These are phyloP conservation scores for Hylaeus volcanicus DNA, from an alignment of 1,140 invertebrate species.

Conservation along the genomic window DNA sequence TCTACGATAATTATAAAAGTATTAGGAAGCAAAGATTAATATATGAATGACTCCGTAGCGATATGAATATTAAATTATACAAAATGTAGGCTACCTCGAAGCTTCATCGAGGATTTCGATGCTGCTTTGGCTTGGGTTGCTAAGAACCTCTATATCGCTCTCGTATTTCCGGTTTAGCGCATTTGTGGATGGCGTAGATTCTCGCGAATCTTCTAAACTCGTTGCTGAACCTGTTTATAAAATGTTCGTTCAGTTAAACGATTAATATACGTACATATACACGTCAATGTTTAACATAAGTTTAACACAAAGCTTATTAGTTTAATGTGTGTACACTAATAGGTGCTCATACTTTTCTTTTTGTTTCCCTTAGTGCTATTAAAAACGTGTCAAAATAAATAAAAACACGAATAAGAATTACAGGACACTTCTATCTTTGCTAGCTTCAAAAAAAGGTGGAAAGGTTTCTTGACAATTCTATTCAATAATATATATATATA, in stretches of 20 bases:
- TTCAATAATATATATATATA: too few species aligned
- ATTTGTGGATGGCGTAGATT: slow-evolving; percentile 78
- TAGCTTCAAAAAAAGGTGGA: not conserved
- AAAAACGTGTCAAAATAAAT: not conserved
- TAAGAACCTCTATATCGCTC: slow-evolving; percentile 85
- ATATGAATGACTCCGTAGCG: not conserved
- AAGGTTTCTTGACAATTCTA: too few species aligned
- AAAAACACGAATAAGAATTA: too few species aligned
- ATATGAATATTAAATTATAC: not conserved
- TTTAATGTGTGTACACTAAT: not conserved
- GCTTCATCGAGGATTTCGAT: slow-evolving; percentile 83
- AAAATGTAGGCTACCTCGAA: slow-evolving; percentile 67
- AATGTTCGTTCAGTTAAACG: not conserved
- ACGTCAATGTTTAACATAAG: not conserved
- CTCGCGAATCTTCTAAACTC: slow-evolving; percentile 78
- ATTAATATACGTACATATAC: not conserved
- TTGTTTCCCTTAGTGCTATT: not conserved
- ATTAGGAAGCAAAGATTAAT: not conserved
- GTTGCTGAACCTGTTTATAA: slow-evolving; percentile 76
- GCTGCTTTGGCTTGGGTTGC: slow-evolving; percentile 85
- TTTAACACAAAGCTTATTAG: not conserved
- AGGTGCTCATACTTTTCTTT: slow-evolving; percentile 21
- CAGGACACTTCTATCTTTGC: not conserved
- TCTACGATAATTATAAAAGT: slow-evolving; percentile 52
- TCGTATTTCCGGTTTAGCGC: slow-evolving; percentile 79